These are phyloP conservation scores for Oenanthe melanoleuca DNA, from an alignment of 2,113 vertebrate species.

Conservation along the genomic window DNA sequence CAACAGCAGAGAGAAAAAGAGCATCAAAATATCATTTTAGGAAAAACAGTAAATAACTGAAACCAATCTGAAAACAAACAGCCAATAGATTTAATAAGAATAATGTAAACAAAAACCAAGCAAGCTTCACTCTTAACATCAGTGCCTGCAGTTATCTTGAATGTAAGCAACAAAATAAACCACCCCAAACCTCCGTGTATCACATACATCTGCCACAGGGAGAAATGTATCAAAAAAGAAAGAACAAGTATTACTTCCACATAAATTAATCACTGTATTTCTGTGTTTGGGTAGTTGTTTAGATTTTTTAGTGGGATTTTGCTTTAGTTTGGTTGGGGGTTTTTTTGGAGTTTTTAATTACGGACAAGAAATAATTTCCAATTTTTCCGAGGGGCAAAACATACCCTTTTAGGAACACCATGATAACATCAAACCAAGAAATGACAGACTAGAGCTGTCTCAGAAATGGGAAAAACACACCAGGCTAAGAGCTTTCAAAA, in stretches of 20 bases:
- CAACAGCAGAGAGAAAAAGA: neutral
- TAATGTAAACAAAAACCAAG: neutral
- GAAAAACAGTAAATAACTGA: neutral
- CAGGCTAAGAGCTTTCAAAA: neutral
- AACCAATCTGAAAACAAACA: slow-evolving; percentile 34
- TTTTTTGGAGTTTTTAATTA: neutral
- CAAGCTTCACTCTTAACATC: neutral
- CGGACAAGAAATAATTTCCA: neutral
- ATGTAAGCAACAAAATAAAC: neutral
- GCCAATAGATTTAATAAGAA: neutral
- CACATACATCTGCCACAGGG: neutral
- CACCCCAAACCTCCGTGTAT: neutral
- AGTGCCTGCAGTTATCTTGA: neutral
- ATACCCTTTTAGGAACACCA: neutral
- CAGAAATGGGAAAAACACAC: neutral
- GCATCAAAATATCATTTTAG: neutral
- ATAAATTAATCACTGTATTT: neutral
- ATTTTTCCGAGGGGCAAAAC: neutral
- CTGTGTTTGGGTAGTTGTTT: neutral
- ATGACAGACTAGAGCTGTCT: neutral
- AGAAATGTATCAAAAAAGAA: neutral
- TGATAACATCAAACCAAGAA: neutral
- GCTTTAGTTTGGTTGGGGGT: neutral
- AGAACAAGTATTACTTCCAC: neutral
- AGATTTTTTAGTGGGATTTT: neutral